Evolutionary conservation across 2,113 vertebrate species (phyloP).

Genomic region (Grus americana): DNA sequence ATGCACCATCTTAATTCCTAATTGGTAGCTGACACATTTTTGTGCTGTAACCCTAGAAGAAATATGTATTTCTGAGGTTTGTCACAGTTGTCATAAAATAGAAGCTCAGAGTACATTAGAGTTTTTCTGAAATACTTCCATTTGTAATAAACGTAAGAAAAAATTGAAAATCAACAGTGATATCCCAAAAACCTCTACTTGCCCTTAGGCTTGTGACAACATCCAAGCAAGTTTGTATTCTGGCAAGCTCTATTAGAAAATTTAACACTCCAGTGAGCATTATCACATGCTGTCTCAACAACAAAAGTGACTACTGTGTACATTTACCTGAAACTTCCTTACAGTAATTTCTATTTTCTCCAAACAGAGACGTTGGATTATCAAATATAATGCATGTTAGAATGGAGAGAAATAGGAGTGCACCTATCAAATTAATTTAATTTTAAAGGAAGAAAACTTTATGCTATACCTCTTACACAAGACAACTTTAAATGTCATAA

Average conservation of each 20-base stretch:
- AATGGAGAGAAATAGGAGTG: not conserved
- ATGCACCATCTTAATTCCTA: not conserved
- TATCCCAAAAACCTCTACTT: fast-evolving
- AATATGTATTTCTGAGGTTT: not conserved
- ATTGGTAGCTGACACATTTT: not conserved
- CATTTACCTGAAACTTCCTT: not conserved
- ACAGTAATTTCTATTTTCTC: not conserved
- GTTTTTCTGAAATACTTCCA: not conserved
- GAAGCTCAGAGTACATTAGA: not conserved
- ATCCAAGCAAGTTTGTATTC: not conserved
- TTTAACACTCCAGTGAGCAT: not conserved
- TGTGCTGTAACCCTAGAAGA: not conserved
- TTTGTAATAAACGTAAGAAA: not conserved
- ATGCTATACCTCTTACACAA: not conserved
- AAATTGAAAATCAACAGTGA: not conserved
- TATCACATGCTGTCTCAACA: not conserved
- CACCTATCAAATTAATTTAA: not conserved
- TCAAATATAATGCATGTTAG: not conserved
- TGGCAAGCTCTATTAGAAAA: not conserved
- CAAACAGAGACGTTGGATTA: not conserved
- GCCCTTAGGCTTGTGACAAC: not conserved
- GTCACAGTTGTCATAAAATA: not conserved
- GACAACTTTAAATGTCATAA: not conserved
- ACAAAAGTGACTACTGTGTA: not conserved
- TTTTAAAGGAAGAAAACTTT: not conserved